These are phyloP conservation scores for Fulica atra DNA, from an alignment of 2,113 vertebrate genomes.

Conservation along the genomic window DNA sequence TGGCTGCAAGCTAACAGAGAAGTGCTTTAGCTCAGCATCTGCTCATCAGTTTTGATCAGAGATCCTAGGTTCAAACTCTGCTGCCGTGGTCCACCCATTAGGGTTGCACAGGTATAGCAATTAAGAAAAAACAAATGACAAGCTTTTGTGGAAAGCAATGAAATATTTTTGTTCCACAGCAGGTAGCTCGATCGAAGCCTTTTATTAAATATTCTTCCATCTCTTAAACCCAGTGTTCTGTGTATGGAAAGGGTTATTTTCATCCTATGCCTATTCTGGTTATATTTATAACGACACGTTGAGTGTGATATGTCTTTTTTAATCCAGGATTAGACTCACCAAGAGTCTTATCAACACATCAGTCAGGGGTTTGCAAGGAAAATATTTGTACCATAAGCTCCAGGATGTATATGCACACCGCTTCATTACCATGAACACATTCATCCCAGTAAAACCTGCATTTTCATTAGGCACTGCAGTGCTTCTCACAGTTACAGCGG, in stretches of 20 bases:
- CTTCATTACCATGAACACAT: not conserved
- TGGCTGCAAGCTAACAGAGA: not conserved
- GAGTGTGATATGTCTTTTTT: not conserved
- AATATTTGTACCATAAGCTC: not conserved
- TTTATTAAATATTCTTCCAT: not conserved
- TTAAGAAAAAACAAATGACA: not conserved
- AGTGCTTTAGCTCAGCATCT: not conserved
- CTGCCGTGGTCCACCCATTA: rapidly evolving
- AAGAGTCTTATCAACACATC: not conserved
- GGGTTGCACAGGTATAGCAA: not conserved
- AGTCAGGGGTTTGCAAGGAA: not conserved
- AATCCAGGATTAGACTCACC: slow-evolving; percentile 14
- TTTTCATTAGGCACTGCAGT: not conserved
- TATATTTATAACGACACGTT: not conserved
- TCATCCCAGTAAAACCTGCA: not conserved
- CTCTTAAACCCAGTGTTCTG: not conserved
- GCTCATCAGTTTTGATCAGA: not conserved
- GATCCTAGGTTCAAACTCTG: not conserved
- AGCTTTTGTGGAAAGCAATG: not conserved
- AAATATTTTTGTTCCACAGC: not conserved
- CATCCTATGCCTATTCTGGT: not conserved
- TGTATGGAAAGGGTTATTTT: not conserved
- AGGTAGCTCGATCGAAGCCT: not conserved
- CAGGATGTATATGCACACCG: not conserved
- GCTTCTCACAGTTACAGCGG: not conserved